phyloP scores from a whole-genome alignment of 2,113 vertebrate species.

The Rhodinocichla rosea region DNA sequence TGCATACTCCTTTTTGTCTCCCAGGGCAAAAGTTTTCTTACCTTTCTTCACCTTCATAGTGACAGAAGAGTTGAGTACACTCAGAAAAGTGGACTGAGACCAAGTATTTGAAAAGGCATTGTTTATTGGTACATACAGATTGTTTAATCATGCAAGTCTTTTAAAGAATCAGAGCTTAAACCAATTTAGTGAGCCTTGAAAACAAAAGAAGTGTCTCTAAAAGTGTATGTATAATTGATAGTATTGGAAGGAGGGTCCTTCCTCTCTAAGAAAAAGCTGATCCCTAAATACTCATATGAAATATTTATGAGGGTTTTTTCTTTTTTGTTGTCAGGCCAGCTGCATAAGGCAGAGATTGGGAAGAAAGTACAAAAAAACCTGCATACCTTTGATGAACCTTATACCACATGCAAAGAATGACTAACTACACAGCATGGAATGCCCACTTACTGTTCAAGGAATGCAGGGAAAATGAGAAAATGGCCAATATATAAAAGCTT shows the following conservation, averaged over 20 bases:
- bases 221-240: background rate
- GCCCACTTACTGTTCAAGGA: background rate
- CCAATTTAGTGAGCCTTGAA: background rate
- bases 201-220: background rate
- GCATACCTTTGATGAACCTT: background rate
- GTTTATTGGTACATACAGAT: background rate
- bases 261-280: background rate
- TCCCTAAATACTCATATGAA: background rate
- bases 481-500: background rate
- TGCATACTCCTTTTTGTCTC: background rate
- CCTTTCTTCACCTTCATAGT: background rate
- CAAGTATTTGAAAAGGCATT: background rate
- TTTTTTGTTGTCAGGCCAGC: background rate
- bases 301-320: background rate
- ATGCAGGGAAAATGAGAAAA: background rate
- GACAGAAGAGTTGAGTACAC: background rate
- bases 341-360: background rate
- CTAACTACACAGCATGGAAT: background rate
- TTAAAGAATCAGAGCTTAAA: background rate
- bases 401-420: background rate
- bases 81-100: background rate
- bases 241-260: background rate
- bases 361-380: background rate
- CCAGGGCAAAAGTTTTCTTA: background rate
- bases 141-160: background rate